These are phyloP conservation scores for Aradus depressus DNA, from an alignment of 2,888 invertebrate genomes.

Conservation along the genomic window DNA sequence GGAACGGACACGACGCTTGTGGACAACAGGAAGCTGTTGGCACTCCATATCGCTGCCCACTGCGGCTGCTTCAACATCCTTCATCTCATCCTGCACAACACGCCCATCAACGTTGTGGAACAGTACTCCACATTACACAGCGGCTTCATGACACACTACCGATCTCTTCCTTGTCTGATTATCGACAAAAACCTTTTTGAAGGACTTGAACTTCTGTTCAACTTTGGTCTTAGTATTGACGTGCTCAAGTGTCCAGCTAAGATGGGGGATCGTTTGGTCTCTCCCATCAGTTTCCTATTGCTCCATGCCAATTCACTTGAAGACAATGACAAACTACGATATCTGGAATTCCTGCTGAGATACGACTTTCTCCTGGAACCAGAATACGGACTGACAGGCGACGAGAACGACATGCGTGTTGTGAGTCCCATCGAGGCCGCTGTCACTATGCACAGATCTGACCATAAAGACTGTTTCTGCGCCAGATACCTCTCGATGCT, in stretches of 20 bases:
- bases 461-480: constrained; percentile 19
- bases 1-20: constrained; percentile 22
- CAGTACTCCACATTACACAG: constrained; percentile 14
- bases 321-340: constrained; percentile 15
- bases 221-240: constrained; percentile 19
- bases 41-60: constrained; percentile 24
- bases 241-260: constrained; percentile 22
- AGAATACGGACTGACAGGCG: not conserved
- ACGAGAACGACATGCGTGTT: not conserved
- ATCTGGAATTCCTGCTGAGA: constrained; percentile 19
- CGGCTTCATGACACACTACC: constrained; percentile 14
- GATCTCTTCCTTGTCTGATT: constrained; percentile 21
- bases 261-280: constrained; percentile 19
- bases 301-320: constrained; percentile 15
- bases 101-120: constrained; percentile 21
- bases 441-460: constrained; percentile 11
- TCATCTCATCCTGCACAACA: constrained; percentile 19
- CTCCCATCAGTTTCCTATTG: constrained; percentile 23
- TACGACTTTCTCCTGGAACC: constrained; percentile 20
- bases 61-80: constrained; percentile 19
- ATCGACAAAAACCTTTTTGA: constrained; percentile 22
- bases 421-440: constrained; percentile 16
- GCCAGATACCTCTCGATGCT: constrained; percentile 14
- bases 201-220: constrained; percentile 18
- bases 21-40: constrained; percentile 20